Conservation (phyloP, 2,888 invertebrate genomes). For the Leptogaster cylindrica region DNA sequence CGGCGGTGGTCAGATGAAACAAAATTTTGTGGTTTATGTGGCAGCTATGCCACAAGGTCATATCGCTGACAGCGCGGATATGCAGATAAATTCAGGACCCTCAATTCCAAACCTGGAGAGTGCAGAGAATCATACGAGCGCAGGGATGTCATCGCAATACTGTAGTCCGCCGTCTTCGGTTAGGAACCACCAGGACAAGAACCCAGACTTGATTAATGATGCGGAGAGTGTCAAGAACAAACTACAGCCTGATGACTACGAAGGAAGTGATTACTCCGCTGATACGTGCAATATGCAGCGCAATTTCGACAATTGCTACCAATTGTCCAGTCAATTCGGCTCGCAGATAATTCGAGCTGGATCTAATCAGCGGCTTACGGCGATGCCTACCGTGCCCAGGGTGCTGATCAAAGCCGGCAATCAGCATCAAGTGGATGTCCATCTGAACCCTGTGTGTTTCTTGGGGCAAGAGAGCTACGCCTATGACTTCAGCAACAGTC, state of each 20-base stretch:
- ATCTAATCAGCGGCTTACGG: conserved; percentile 61
- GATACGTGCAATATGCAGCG: conserved; percentile 54
- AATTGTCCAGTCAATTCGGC: conserved; percentile 65
- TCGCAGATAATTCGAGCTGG: conserved; percentile 62
- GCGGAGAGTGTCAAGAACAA: conserved; percentile 69
- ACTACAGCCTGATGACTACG: conserved; percentile 60
- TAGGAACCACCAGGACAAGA: conserved; percentile 69
- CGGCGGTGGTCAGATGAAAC: conserved; percentile 59
- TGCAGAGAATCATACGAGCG: conserved; percentile 56
- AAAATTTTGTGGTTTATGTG: conserved; percentile 59
- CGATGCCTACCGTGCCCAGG: conserved; percentile 64
- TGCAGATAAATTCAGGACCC: conserved; percentile 49
- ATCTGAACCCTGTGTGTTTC: conserved; percentile 77
- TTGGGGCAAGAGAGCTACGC: conserved; percentile 80
- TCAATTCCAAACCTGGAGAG: conserved; percentile 51
- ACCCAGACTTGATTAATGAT: conserved; percentile 81
- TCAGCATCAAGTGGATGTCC: conserved; percentile 75
- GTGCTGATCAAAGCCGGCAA: conserved; percentile 61
- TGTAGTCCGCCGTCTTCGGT: conserved; percentile 66
- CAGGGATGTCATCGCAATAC: conserved; percentile 63
- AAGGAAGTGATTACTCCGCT: conserved; percentile 57
- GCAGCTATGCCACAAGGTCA: conserved; percentile 51
- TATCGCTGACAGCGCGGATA: conserved; percentile 51
- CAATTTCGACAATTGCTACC: conserved; percentile 59
- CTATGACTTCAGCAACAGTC: conserved; percentile 61